Conservation (phyloP, 2,888 invertebrate genomes). For the Pterostichus madidus region DNA sequence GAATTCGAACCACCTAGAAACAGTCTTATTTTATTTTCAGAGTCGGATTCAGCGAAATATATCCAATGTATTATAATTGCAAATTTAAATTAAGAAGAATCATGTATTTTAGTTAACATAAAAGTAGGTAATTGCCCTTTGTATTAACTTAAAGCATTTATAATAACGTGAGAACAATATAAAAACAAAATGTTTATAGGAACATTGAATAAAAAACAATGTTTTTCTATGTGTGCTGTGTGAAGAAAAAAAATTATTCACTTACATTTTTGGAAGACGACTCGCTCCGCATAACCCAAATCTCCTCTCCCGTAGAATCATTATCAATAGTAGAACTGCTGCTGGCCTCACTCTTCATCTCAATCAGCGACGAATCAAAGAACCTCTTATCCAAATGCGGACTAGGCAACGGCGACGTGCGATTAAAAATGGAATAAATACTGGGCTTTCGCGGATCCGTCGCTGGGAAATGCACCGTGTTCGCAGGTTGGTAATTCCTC, state of each 20-base stretch:
- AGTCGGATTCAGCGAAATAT: no score
- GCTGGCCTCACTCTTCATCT: conserved; percentile 87
- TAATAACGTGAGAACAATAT: no score
- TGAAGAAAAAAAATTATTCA: conserved; percentile 64
- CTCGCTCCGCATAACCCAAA: conserved; percentile 84
- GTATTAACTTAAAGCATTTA: no score
- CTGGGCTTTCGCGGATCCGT: conserved; percentile 81
- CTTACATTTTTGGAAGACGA: conserved; percentile 80
- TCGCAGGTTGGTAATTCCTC: conserved; percentile 80
- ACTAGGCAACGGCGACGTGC: conserved; percentile 78
- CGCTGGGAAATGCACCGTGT: conserved; percentile 85
- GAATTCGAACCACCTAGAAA: no score
- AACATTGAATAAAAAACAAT: no score
- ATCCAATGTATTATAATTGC: no score
- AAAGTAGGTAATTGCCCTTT: no score
- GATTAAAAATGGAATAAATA: conserved; percentile 81
- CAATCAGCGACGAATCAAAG: conserved; percentile 90
- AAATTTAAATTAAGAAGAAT: no score
- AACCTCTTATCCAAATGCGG: conserved; percentile 89
- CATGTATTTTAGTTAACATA: no score
- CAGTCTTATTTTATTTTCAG: no score
- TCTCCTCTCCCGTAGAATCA: conserved; percentile 81
- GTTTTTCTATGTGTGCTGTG: no score
- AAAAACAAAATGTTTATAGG: no score
- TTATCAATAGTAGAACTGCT: conserved; percentile 81